Conservation (phyloP, 2,888 invertebrate species). For the Archips xylosteana region DNA sequence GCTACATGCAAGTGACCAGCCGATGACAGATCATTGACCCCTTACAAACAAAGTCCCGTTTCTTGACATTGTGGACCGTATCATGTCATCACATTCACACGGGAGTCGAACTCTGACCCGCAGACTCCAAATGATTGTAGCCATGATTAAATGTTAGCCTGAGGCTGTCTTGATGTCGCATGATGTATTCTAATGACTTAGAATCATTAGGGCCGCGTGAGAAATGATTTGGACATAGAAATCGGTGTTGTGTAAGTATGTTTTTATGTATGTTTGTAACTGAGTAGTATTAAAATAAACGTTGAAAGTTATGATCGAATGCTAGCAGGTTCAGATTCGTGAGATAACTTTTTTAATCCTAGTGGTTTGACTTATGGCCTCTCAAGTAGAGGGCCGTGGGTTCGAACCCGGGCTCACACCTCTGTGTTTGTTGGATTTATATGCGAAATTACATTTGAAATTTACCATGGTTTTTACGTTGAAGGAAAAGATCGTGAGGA, state of each 20-base stretch:
- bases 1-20: neutral
- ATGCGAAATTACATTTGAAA: too few species aligned
- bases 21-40: neutral
- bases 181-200: conserved; percentile 33
- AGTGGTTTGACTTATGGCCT: too few species aligned
- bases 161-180: conserved; percentile 37
- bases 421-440: too few species aligned
- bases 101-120: conserved; percentile 37
- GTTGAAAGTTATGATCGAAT: too few species aligned
- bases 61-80: conserved; percentile 5
- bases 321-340: too few species aligned
- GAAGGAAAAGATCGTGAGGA: too few species aligned
- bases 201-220: conserved; percentile 33
- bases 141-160: conserved; percentile 36
- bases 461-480: too few species aligned
- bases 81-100: conserved; percentile 31
- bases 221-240: conserved; percentile 38
- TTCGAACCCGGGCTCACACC: too few species aligned
- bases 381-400: too few species aligned
- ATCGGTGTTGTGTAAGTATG: conserved; percentile 29
- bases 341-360: too few species aligned
- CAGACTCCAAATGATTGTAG: conserved; percentile 27
- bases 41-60: neutral
- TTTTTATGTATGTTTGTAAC: conserved; percentile 7
- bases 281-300: too few species aligned